phyloP scores from a whole-genome alignment of 2,797 vertebrate species.

The Aotus griseimembra region DNA sequence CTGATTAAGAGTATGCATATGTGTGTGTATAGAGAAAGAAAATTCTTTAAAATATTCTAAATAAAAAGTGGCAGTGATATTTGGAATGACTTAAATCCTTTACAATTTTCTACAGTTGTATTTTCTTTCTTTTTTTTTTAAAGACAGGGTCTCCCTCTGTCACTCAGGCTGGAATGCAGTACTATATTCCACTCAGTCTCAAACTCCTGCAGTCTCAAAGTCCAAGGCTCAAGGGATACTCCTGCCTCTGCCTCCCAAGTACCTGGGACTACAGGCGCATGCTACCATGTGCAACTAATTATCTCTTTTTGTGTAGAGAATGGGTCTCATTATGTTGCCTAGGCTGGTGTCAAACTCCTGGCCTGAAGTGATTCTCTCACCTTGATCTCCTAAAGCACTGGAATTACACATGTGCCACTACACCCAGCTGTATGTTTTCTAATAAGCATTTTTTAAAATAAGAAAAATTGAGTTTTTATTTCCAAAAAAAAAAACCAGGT shows the following conservation, averaged over 20 bases:
- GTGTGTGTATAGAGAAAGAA: neutral
- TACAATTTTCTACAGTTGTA: neutral
- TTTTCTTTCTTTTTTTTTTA: neutral
- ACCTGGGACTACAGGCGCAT: neutral
- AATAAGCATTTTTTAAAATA: neutral
- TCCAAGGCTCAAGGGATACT: neutral
- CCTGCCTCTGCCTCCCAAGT: neutral
- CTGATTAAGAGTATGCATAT: neutral
- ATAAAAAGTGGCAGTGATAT: constrained; percentile 20
- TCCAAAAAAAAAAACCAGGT: constrained; percentile 1
- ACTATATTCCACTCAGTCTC: neutral
- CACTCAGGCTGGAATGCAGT: too few species aligned
- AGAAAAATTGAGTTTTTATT: constrained; percentile 39
- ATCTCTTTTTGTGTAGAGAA: neutral
- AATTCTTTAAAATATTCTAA: constrained; percentile 17
- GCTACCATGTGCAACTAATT: neutral
- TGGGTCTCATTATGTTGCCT: neutral
- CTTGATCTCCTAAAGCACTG: neutral
- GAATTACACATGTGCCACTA: neutral
- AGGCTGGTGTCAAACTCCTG: neutral
- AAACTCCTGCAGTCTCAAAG: neutral
- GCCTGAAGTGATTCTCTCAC: neutral
- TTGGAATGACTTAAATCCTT: neutral
- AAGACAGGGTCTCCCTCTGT: neutral
- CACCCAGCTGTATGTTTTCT: neutral